phyloP scores from a whole-genome alignment of 2,888 invertebrate genomes.

The Stenodera caucasica region DNA sequence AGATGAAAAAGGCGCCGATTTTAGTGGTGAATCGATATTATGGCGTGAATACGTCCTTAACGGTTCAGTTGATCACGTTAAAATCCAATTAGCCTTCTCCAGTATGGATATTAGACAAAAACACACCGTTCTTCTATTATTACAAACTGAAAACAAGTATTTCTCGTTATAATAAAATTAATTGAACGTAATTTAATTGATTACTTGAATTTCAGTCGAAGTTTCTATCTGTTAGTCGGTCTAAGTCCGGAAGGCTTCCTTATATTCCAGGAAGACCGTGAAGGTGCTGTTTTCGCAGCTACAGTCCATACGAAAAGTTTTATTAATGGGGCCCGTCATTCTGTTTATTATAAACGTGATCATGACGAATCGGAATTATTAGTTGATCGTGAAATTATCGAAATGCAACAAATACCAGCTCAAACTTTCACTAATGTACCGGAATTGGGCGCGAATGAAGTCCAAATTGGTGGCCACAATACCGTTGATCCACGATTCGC shows the following conservation, averaged over 20 bases:
- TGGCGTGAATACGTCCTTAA: conserved; percentile 75
- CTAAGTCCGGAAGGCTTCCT: conserved; percentile 82
- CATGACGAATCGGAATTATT: conserved; percentile 71
- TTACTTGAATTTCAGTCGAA: conserved; percentile 60
- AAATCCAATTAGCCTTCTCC: conserved; percentile 85
- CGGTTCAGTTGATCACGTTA: conserved; percentile 74
- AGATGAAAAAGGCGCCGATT: conserved; percentile 88
- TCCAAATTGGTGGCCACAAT: conserved; percentile 84
- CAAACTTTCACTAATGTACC: conserved; percentile 70
- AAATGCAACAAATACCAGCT: conserved; percentile 68
- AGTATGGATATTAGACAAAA: conserved; percentile 77
- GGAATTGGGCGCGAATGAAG: conserved; percentile 75
- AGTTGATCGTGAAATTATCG: conserved; percentile 77
- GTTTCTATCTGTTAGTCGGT: conserved; percentile 81
- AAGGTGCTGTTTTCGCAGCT: conserved; percentile 72
- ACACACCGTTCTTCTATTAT: conserved; percentile 74
- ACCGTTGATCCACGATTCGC: conserved; percentile 80
- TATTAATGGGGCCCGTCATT: conserved; percentile 79
- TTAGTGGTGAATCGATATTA: conserved; percentile 82
- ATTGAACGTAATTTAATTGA: not conserved
- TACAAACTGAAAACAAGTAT: conserved; percentile 83
- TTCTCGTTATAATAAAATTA: too few species aligned
- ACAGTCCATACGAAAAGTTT: conserved; percentile 78
- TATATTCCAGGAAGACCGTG: conserved; percentile 83
- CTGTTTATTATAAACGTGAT: conserved; percentile 70